Percentiles rank a stretch among this genome's conserved stretches.
Conservation (phyloP, 1,140 invertebrate species). For the Ctenoplectra terminalis region DNA sequence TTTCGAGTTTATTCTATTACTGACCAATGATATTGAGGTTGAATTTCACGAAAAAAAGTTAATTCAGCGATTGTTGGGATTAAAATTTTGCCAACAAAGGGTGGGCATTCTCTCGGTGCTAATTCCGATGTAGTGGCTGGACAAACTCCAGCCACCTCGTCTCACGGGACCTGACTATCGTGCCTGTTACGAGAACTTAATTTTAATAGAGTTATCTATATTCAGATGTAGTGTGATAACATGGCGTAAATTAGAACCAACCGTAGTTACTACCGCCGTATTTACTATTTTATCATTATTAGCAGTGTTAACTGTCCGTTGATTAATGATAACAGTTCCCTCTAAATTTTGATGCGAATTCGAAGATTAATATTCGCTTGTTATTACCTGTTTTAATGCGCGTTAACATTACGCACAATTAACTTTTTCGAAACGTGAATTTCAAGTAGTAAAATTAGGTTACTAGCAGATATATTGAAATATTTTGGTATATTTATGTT, state of each 20-base stretch:
- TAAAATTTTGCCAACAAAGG: neutral
- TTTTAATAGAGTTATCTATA: conserved; percentile 37
- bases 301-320: neutral
- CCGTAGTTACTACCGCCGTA: neutral
- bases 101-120: neutral
- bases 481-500: no score
- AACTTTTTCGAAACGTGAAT: neutral
- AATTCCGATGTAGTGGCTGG: neutral
- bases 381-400: neutral
- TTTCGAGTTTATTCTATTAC: neutral
- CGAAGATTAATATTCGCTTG: neutral
- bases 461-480: no score
- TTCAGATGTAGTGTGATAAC: conserved; percentile 19
- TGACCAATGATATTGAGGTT: no score
- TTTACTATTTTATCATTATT: conserved; percentile 33
- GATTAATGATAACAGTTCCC: conserved; percentile 6
- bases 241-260: neutral
- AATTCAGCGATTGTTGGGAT: neutral
- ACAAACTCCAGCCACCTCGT: conserved; percentile 1
- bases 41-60: neutral
- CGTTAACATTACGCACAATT: neutral
- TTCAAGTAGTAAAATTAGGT: neutral
- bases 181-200: conserved; percentile 29
- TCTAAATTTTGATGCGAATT: conserved; percentile 13
- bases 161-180: neutral